A percentile compares a stretch with the other conserved stretches of the same genome.
Evolutionary conservation across 1,140 invertebrate genomes (phyloP).

Genomic region (Anastatus disparis): DNA sequence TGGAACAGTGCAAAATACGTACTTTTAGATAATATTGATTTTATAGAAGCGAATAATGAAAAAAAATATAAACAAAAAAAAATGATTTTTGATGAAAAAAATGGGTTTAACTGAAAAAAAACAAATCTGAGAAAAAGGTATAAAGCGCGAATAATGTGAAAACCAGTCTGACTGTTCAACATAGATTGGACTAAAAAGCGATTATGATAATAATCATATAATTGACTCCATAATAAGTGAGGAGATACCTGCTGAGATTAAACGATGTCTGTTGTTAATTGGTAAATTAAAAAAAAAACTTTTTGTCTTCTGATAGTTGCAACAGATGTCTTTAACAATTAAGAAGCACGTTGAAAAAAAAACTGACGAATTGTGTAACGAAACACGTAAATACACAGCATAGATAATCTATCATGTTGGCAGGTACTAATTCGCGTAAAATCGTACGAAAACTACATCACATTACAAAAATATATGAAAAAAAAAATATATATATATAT

Average conservation of each 20-base stretch:
- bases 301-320: constrained; percentile 23
- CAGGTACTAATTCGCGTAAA: constrained; percentile 57
- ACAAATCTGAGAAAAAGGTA: constrained; percentile 1
- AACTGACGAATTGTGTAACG: constrained; percentile 13
- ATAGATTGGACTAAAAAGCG: constrained; percentile 58
- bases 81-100: constrained; percentile 1
- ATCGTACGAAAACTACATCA: constrained; percentile 41
- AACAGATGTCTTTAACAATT: background rate
- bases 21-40: constrained; percentile 38
- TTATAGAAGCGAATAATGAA: constrained; percentile 19
- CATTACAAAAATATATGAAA: constrained; percentile 41
- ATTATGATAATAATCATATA: constrained; percentile 48
- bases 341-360: background rate
- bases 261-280: constrained; percentile 26
- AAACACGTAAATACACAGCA: constrained; percentile 56
- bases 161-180: constrained; percentile 45
- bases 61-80: constrained; percentile 8
- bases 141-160: constrained; percentile 15
- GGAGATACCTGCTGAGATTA: constrained; percentile 12
- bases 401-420: constrained; percentile 62
- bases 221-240: constrained; percentile 32
- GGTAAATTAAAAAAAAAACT: constrained; percentile 9
- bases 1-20: constrained; percentile 45
- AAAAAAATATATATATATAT: constrained; percentile 56
- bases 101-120: constrained; percentile 22